Percentiles rank a stretch among this genome's conserved stretches.
Conservation (phyloP, 1,140 invertebrate genomes). For the Cepaea nemoralis region DNA sequence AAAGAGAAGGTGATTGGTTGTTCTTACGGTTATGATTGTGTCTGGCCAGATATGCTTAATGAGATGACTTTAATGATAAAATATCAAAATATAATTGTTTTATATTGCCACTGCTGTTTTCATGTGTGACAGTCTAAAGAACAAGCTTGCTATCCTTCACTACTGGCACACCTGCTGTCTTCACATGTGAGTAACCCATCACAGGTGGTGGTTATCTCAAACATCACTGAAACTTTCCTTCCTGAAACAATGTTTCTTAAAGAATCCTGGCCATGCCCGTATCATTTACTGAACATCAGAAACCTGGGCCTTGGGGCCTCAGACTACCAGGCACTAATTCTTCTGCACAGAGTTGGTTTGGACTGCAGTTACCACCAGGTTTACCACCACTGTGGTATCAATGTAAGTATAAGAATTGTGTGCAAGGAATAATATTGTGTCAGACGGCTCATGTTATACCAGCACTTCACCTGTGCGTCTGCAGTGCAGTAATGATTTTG, state of each 20-base stretch:
- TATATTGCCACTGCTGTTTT: background rate
- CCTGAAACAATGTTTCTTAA: conserved; percentile 53
- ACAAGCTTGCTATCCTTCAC: conserved; percentile 39
- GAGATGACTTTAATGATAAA: too few species aligned
- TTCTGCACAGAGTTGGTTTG: conserved; percentile 40
- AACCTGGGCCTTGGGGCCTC: background rate
- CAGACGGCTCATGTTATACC: too few species aligned
- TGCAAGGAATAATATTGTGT: too few species aligned
- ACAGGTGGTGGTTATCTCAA: conserved; percentile 73
- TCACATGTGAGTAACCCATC: conserved; percentile 43
- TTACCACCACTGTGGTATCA: conserved; percentile 32
- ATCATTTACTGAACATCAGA: conserved; percentile 56
- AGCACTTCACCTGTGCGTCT: too few species aligned
- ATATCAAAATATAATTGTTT: background rate
- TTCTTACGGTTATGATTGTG: too few species aligned
- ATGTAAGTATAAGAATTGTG: conserved; percentile 24
- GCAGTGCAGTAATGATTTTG: too few species aligned
- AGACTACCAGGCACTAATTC: conserved; percentile 36
- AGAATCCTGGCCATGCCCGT: conserved; percentile 68
- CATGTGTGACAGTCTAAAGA: conserved; percentile 19
- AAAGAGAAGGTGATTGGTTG: too few species aligned
- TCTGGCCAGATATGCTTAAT: too few species aligned
- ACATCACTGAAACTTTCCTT: conserved; percentile 68
- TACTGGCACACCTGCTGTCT: conserved; percentile 40
- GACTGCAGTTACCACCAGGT: conserved; percentile 42